These are phyloP conservation scores for Catagonus wagneri DNA, from an alignment of 2,113 vertebrate species.

Conservation along the genomic window DNA sequence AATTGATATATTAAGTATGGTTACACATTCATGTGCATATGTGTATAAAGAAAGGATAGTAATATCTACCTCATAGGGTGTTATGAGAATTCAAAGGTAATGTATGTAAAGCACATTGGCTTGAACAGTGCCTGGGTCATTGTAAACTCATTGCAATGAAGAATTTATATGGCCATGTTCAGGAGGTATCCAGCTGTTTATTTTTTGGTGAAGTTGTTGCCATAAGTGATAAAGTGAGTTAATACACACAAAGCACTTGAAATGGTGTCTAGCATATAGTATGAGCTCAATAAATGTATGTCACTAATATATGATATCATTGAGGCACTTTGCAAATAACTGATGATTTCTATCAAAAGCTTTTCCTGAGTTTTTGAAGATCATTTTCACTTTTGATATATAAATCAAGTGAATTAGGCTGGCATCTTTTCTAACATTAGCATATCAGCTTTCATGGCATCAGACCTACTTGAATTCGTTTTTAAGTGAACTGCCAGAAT, in stretches of 20 bases:
- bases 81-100: not conserved
- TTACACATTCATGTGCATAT: not conserved
- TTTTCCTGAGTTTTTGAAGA: not conserved
- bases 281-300: not conserved
- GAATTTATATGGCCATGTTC: not conserved
- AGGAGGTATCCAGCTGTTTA: not conserved
- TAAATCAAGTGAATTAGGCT: not conserved
- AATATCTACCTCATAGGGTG: not conserved
- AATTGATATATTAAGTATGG: not conserved
- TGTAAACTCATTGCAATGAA: not conserved
- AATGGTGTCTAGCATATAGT: not conserved
- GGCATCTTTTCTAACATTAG: not conserved
- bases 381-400: not conserved
- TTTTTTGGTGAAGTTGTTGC: not conserved
- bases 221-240: slow-evolving; percentile 2
- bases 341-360: not conserved
- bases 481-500: not conserved
- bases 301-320: not conserved
- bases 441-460: not conserved
- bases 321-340: not conserved
- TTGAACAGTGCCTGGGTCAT: not conserved
- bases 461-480: not conserved
- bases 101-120: not conserved
- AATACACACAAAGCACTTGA: not conserved
- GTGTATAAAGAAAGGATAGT: not conserved